Base-by-base conservation (phyloP, 2,797 vertebrate genomes). In the Tachyglossus aculeatus region DNA sequence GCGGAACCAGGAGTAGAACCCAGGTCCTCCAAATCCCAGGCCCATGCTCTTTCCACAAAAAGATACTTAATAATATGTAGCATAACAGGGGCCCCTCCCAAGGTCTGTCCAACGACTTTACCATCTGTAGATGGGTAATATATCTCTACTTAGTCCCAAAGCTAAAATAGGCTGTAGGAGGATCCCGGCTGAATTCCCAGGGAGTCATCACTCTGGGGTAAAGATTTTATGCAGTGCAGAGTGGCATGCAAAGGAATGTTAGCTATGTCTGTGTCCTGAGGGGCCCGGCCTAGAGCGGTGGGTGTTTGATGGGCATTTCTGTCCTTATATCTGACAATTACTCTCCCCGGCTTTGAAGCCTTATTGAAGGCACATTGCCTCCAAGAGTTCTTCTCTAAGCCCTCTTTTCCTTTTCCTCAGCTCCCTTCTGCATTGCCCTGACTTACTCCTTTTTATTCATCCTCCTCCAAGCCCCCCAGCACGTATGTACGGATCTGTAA, bases 241-340 rank as follows among this genome's bases (percentile, higher is more conserved):
- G 41, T 21, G 16, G 24, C 31, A 24, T 16, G 7, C 53, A 43
- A 34, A 47, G 53, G 56, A 59, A 45, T 37, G 50, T 25, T 36
- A 72, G 48, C 34, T 47, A 27, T 50, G 38, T 48, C 74, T 56
- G 25, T 47, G 66, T 68, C 67, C 40, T 45, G 24, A 70, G 64
- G 33, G 55, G 67, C 43, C 52, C 12, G 39, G 27, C 25, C 37
- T 37, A 69, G 33, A 55, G 5, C 22, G 67, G 63, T n/a, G 50
- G 60, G 36, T 51, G 32, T 56, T n/a, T n/a, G n/a, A n/a, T n/a
- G n/a, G n/a, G n/a, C n/a, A n/a, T n/a, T n/a, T n/a, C n/a, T n/a
- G n/a, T n/a, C n/a, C n/a, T n/a, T n/a, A n/a, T n/a, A n/a, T n/a
- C n/a, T n/a, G n/a, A n/a, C n/a, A n/a, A n/a, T n/a, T n/a, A n/a